A percentile compares a stretch with the other conserved stretches of the same genome.
Conservation (phyloP, 2,113 vertebrate genomes). For the Apodemus sylvaticus region DNA sequence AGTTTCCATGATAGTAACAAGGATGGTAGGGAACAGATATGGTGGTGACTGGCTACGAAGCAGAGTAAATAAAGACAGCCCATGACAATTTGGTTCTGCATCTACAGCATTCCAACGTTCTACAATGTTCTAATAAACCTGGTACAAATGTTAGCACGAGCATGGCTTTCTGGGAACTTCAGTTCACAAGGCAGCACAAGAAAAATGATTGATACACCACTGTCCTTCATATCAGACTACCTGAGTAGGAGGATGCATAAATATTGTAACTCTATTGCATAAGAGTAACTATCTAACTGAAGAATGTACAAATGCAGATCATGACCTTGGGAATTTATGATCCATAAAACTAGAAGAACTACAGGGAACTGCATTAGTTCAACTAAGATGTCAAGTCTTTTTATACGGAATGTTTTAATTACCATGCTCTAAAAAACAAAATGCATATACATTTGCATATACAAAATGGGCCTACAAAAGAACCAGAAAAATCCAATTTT, state of each 20-base stretch:
- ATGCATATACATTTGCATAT: conserved; percentile 76
- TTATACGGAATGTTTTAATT: conserved; percentile 71
- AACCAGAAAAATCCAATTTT: conserved; percentile 72
- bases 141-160: not conserved
- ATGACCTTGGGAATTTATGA: conserved; percentile 61
- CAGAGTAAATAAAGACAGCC: not conserved
- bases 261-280: conserved; percentile 32
- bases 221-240: not conserved
- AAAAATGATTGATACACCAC: not conserved
- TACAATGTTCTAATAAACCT: not conserved
- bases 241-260: conserved; percentile 30
- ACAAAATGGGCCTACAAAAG: conserved; percentile 61
- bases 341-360: conserved; percentile 45
- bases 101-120: not conserved
- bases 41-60: not conserved
- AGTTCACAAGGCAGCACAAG: not conserved
- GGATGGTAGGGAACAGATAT: not conserved
- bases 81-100: not conserved
- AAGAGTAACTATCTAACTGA: conserved; percentile 61
- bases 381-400: conserved; percentile 80
- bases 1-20: not conserved
- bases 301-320: conserved; percentile 46
- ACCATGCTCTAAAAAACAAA: conserved; percentile 71
- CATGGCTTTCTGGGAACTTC: not conserved
- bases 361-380: conserved; percentile 72